A percentile compares a stretch with the other conserved stretches of the same genome.
phyloP scores from a whole-genome alignment of 2,888 invertebrate species.

The Athalia circularis region DNA sequence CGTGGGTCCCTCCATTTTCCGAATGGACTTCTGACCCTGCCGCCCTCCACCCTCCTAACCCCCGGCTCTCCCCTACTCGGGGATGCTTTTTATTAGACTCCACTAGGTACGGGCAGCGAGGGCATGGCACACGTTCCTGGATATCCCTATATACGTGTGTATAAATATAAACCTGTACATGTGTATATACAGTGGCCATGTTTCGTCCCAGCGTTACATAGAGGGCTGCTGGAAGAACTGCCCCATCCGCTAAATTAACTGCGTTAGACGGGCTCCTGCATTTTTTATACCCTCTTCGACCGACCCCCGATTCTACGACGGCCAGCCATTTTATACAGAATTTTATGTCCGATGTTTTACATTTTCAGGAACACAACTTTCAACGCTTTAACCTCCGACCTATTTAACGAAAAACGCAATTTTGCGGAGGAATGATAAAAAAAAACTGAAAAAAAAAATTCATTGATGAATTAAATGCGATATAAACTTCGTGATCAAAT shows the following conservation, averaged over 20 bases:
- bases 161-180: slow-evolving; percentile 36
- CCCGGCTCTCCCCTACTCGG: slow-evolving; percentile 52
- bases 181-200: slow-evolving; percentile 64
- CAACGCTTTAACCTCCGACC: not conserved
- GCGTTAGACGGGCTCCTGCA: slow-evolving; percentile 64
- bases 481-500: not conserved
- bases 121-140: slow-evolving; percentile 51
- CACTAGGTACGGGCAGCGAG: slow-evolving; percentile 64
- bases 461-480: not conserved
- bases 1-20: slow-evolving; percentile 73
- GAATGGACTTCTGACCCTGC: slow-evolving; percentile 74
- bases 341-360: slow-evolving; percentile 52
- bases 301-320: slow-evolving; percentile 59
- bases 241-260: slow-evolving; percentile 73
- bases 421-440: not conserved
- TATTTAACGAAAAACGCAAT: not conserved
- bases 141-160: slow-evolving; percentile 44
- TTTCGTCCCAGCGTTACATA: slow-evolving; percentile 50
- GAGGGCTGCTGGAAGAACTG: slow-evolving; percentile 62
- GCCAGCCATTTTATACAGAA: slow-evolving; percentile 69
- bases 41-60: slow-evolving; percentile 56
- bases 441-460: too few species aligned
- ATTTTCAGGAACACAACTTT: not conserved
- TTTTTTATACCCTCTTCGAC: slow-evolving; percentile 69
- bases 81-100: slow-evolving; percentile 74